Base-by-base conservation (phyloP, 2,888 invertebrate genomes). In the Pachycephus smyrnensis region DNA sequence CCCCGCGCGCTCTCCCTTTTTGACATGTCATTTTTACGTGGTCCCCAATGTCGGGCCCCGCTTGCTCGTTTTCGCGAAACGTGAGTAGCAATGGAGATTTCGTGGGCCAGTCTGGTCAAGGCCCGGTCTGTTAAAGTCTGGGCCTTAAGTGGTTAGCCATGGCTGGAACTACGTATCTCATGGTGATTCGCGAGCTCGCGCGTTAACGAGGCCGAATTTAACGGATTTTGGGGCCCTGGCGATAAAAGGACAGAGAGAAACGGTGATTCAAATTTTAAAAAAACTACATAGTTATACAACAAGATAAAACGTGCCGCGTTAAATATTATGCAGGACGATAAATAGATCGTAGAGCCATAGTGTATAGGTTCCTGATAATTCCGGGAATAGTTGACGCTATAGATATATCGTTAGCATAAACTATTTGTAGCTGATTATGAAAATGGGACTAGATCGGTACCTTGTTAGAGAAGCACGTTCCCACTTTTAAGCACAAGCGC, bases 391-490 rank as follows among this genome's bases (percentile, higher is more conserved):
- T 55, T 55, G 23, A 23, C 55, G 55, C 55, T 55, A 55, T 55
- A 55, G 55, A 23, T 55, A 55, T 55, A 55, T 55, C 55, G 55
- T 55, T 55, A 55, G 55, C 55, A 55, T 55, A 55, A 55, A 55
- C 23, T 55, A 55, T 55, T 55, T 55, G 55, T 55, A 55, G 23
- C 55, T 55, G 75, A 87, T 89, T 88, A 88, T 86, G 86, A 87
- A 86, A 86, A 87, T 85, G 81, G 80, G 82, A 81, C 79, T 81
- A 82, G 82, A 83, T 83, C 79, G 83, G 80, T 85, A 86, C 79
- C 85, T 87, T 86, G 87, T 89, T 87, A 87, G 84, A 76, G 82
- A 71, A 79, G 80, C 55, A 55, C 55, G 55, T 80, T 81, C 77
- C 80, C 79, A 83, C 78, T 82, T 55, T 55, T 55, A 55, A 23